phyloP scores from a whole-genome alignment of 2,888 invertebrate genomes.

The Melinaea marsaeus region DNA sequence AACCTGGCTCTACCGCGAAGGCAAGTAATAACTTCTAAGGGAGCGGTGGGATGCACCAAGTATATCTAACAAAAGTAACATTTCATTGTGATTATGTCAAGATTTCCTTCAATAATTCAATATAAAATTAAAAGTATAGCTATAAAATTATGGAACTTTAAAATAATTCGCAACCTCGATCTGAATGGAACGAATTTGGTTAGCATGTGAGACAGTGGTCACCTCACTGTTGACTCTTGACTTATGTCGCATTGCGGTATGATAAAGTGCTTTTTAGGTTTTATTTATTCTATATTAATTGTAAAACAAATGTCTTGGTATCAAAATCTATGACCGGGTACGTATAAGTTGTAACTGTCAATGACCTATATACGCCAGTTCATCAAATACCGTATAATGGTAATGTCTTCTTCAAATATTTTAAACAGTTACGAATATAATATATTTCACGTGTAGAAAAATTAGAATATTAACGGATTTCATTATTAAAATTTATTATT shows the following conservation, averaged over 20 bases:
- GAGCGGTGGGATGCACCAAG: too few relatives aligned
- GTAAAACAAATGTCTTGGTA: constrained; percentile 9
- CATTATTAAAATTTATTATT: too few relatives aligned
- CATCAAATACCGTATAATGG: too few relatives aligned
- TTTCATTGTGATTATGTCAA: constrained; percentile 19
- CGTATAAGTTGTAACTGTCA: too few relatives aligned
- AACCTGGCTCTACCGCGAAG: too few relatives aligned
- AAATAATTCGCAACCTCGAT: constrained; percentile 17
- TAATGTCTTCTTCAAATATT: too few relatives aligned
- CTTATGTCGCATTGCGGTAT: constrained; percentile 29
- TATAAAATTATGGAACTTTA: constrained; percentile 30
- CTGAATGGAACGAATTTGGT: constrained; percentile 13
- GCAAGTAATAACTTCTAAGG: too few relatives aligned
- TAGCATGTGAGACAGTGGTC: constrained; percentile 19
- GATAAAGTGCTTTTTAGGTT: constrained; percentile 5
- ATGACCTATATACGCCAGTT: too few relatives aligned
- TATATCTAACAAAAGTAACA: constrained; percentile 22
- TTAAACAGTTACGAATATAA: too few relatives aligned
- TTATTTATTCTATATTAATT: constrained; percentile 10
- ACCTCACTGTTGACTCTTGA: constrained; percentile 17
- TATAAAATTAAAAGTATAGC: constrained; percentile 9
- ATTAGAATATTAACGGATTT: too few relatives aligned
- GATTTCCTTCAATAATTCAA: constrained; percentile 13
- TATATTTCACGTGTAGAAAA: too few relatives aligned
- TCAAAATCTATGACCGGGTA: neutral